Percentiles rank a stretch among this genome's conserved stretches.
Evolutionary conservation across 2,888 invertebrate species (phyloP).

Genomic region (Pimpla rufipes): DNA sequence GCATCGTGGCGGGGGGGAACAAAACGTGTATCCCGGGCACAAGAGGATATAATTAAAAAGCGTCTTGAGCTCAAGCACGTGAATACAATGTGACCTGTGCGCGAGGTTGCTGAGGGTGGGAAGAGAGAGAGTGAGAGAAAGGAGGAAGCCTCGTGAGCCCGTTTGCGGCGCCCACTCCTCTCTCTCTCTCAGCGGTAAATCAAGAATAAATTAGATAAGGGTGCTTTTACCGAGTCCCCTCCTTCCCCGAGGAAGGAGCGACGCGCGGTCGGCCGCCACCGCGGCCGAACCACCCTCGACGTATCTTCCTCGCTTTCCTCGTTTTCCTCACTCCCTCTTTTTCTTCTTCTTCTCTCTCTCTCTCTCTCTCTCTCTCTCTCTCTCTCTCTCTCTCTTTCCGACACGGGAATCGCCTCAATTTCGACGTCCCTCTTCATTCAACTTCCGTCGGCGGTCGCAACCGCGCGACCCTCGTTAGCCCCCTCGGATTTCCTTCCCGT

Average conservation of each 20-base stretch:
- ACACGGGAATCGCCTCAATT: constrained; percentile 32
- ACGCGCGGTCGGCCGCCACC: not conserved
- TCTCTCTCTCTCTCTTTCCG: not conserved
- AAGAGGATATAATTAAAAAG: constrained; percentile 33
- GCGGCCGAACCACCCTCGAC: not conserved
- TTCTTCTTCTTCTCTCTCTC: not conserved
- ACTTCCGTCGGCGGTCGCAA: constrained; percentile 31
- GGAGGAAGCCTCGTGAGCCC: constrained; percentile 7
- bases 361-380: not conserved
- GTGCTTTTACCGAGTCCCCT: constrained; percentile 33
- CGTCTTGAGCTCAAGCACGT: constrained; percentile 24
- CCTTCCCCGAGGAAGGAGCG: too few relatives aligned
- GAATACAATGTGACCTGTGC: constrained; percentile 29
- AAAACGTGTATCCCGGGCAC: constrained; percentile 1
- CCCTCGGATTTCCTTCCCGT: constrained; percentile 38
- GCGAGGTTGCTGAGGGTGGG: not conserved
- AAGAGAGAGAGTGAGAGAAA: too few relatives aligned
- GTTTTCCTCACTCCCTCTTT: not conserved
- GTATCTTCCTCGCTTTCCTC: constrained; percentile 7
- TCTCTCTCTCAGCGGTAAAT: constrained; percentile 17
- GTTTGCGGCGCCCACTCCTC: constrained; percentile 5
- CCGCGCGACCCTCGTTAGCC: constrained; percentile 63
- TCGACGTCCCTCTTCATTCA: constrained; percentile 38
- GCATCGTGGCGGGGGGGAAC: not conserved
- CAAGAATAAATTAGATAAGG: constrained; percentile 51